Evolutionary conservation across 2,113 vertebrate genomes (phyloP), one percentile per base, ranked within the genome.

Genomic region (Toxostoma redivivum): DNA sequence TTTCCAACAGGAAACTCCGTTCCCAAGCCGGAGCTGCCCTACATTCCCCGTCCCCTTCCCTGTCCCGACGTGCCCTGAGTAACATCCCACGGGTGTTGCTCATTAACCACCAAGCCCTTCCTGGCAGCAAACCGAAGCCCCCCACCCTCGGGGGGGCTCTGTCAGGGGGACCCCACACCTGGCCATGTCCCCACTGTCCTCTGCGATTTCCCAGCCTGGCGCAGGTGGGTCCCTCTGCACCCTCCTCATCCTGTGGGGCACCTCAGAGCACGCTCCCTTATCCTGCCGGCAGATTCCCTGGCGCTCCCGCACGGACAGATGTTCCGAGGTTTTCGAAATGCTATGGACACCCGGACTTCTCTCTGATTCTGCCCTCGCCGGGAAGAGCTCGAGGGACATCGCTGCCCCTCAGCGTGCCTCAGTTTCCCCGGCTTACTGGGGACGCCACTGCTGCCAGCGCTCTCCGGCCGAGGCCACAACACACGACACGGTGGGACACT

Each of bases 401-500:
- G 0, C n/a, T 37, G 37, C 30, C 14, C 12, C 61, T 48, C 21
- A 6, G 30, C 24, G 2, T 4, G 45, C 60, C 92, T 60, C 44
- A 4, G 62, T 51, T 71, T 82, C 70, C 61, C 24, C 2, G 0
- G 2, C 5, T 15, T 15, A 33, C 56, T 11, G 38, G 7, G 33
- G 50, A 27, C 2, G 12, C 16, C 71, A 9, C 12, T 2, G 5
- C 53, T 57, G 40, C 38, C 6, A 7, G 22, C 1, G 1, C 14
- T 19, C 11, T 7, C 31, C 0, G 1, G 13, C 35, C 3, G 11
- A 20, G 30, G 12, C n/a, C 27, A 25, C 27, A 14, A 62, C 18
- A 14, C 13, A 3, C 44, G 28, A 66, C 56, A 12, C 2, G 2
- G 44, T 9, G 61, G 51, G 67, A 76, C 4, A 2, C 33, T 1